A percentile compares a stretch with the other conserved stretches of the same genome.
phyloP scores from a whole-genome alignment of 1,140 invertebrate genomes.

The Oreohelix idahoensis region DNA sequence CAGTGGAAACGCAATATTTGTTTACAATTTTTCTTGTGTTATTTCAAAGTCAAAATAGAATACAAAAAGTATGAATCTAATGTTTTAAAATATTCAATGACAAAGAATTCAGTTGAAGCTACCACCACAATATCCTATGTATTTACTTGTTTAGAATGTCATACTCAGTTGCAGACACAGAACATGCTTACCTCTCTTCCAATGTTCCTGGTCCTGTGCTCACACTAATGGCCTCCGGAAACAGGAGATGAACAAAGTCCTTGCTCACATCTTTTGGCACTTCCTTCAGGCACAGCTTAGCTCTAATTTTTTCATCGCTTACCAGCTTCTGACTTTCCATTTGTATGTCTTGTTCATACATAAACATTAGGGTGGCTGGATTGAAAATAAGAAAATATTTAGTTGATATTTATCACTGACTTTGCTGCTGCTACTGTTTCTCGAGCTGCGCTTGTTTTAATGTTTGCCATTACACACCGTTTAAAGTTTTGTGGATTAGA shows the following conservation, averaged over 20 bases:
- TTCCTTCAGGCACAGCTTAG: conserved; percentile 12
- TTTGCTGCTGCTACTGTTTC: background rate
- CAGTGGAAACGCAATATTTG: no score
- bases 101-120: no score
- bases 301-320: conserved; percentile 33
- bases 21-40: no score
- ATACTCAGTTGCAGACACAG: background rate
- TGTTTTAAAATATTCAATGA: no score
- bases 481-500: no score
- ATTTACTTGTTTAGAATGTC: no score
- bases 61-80: no score
- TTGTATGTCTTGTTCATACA: conserved; percentile 35
- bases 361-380: conserved; percentile 26
- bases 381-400: background rate
- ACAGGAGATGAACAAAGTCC: conserved; percentile 35
- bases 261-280: conserved; percentile 32
- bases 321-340: background rate
- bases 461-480: background rate
- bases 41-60: no score
- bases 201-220: background rate
- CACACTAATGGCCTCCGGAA: conserved; percentile 32
- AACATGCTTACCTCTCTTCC: conserved; percentile 16
- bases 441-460: background rate
- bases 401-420: background rate
- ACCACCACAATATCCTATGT: no score